Conservation (phyloP, 2,797 vertebrate species). For the Onychomys arenicola region DNA sequence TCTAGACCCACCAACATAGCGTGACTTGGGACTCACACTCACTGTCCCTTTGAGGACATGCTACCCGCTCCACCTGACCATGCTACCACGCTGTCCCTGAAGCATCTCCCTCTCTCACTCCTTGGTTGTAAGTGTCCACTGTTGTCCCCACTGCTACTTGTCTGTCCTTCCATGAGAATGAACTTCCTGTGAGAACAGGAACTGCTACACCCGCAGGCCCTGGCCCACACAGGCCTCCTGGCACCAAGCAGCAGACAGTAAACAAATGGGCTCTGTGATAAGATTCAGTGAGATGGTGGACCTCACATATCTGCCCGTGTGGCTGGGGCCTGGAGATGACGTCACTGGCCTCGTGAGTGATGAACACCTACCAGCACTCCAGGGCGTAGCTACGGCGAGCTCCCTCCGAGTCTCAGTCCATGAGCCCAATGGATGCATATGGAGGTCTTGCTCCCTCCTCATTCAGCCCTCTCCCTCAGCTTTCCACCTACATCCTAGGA, state of each 20-base stretch:
- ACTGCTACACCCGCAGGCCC: not conserved
- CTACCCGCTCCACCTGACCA: not conserved
- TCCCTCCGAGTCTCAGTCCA: too few species aligned
- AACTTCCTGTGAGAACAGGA: not conserved
- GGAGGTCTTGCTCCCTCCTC: not conserved
- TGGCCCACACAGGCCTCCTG: not conserved
- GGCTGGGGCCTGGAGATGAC: not conserved
- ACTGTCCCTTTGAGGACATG: not conserved
- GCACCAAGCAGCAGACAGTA: not conserved
- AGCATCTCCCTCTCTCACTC: too few species aligned
- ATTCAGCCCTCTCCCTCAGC: not conserved
- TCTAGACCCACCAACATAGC: not conserved
- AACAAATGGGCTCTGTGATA: not conserved
- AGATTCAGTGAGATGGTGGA: not conserved
- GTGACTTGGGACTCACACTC: not conserved
- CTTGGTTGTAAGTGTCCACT: not conserved
- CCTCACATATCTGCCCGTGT: accelerated
- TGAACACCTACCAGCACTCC: not conserved
- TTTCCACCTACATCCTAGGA: not conserved
- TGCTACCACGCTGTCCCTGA: not conserved
- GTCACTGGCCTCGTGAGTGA: not conserved
- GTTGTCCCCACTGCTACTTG: not conserved
- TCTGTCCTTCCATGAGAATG: not conserved
- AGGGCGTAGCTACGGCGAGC: not conserved
- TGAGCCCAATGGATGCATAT: too few species aligned